Evolutionary conservation across 2,888 invertebrate species (phyloP).

Genomic region (Chrysina gloriosa): DNA sequence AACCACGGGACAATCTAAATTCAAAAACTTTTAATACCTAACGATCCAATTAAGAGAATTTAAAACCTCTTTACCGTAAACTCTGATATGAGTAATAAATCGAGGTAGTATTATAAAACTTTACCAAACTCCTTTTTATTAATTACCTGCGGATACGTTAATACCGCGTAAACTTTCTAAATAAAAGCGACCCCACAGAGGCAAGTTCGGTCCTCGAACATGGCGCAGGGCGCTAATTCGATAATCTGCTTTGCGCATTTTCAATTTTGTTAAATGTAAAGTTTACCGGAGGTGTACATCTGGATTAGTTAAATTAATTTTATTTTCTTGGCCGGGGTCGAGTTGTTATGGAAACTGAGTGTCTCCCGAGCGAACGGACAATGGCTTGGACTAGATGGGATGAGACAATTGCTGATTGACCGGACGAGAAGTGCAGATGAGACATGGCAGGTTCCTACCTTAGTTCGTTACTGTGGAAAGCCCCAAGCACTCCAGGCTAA

Average conservation of each 20-base stretch:
- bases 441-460: constrained; percentile 41
- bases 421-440: constrained; percentile 49
- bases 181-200: constrained; percentile 29
- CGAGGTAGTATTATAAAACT: constrained; percentile 35
- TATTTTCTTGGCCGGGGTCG: constrained; percentile 53
- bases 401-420: constrained; percentile 59
- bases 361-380: constrained; percentile 51
- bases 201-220: constrained; percentile 18
- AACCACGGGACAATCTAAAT: background rate
- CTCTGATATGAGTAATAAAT: constrained; percentile 33
- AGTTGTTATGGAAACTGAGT: constrained; percentile 59
- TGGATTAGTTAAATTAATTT: constrained; percentile 58
- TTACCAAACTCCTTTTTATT: constrained; percentile 27
- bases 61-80: constrained; percentile 29
- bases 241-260: constrained; percentile 51
- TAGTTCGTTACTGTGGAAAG: constrained; percentile 35
- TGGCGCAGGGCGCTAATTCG: constrained; percentile 41
- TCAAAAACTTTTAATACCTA: constrained; percentile 27
- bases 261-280: constrained; percentile 51
- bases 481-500: constrained; percentile 32
- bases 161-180: constrained; percentile 34
- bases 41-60: constrained; percentile 36
- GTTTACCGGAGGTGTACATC: constrained; percentile 47
- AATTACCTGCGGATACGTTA: constrained; percentile 37
- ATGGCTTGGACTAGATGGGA: constrained; percentile 54